Conservation (phyloP, 2,888 invertebrate genomes). For the Dicycla oo region DNA sequence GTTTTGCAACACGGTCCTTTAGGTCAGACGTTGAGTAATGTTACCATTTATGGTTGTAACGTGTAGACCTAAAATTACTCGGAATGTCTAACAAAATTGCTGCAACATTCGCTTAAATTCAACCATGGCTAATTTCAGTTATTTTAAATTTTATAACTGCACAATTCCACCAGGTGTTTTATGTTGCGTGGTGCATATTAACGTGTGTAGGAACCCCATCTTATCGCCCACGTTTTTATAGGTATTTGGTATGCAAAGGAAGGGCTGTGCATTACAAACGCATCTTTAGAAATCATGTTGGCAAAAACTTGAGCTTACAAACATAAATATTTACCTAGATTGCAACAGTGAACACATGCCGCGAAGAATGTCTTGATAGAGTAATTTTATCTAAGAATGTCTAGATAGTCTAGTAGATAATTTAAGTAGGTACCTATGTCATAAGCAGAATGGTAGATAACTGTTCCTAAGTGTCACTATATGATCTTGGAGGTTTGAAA, state of each 20-base stretch:
- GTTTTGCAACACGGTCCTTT: slow-evolving; percentile 71
- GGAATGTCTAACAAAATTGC: slow-evolving; percentile 62
- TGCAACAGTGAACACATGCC: slow-evolving; percentile 34
- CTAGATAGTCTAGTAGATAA: not conserved
- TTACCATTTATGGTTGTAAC: slow-evolving; percentile 66
- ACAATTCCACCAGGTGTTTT: slow-evolving; percentile 34
- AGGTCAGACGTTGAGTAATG: slow-evolving; percentile 68
- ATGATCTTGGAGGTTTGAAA: not conserved
- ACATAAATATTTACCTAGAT: slow-evolving; percentile 45
- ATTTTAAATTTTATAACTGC: slow-evolving; percentile 20
- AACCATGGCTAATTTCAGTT: slow-evolving; percentile 32
- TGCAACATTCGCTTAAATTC: slow-evolving; percentile 46
- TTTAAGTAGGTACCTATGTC: not conserved
- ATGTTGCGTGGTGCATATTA: slow-evolving; percentile 22
- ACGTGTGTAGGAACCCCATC: slow-evolving; percentile 23
- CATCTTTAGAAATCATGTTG: slow-evolving; percentile 43
- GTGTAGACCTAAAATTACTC: slow-evolving; percentile 68
- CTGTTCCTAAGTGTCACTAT: not conserved
- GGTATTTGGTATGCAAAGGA: slow-evolving; percentile 31
- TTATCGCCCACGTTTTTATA: slow-evolving; percentile 32
- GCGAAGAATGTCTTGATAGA: slow-evolving; percentile 34
- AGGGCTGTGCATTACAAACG: slow-evolving; percentile 20
- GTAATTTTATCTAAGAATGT: slow-evolving; percentile 40
- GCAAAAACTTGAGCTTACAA: slow-evolving; percentile 44
- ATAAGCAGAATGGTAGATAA: not conserved